These are phyloP conservation scores for Chelmon rostratus DNA, from an alignment of 2,797 vertebrate genomes.

Conservation along the genomic window DNA sequence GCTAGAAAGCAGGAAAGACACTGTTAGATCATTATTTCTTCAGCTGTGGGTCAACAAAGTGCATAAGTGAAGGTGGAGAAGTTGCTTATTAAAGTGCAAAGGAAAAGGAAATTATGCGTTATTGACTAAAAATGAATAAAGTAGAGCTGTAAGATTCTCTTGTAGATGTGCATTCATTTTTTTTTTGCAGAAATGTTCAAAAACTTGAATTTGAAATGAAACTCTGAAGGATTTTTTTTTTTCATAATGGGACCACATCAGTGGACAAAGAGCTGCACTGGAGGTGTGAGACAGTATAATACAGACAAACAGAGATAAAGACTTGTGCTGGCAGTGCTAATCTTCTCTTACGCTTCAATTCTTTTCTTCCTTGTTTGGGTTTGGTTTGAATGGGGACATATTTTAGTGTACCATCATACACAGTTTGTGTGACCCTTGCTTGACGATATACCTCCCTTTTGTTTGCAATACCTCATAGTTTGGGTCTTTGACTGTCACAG, in stretches of 20 bases:
- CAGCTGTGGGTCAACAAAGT: background rate
- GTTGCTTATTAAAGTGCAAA: background rate
- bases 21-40: background rate
- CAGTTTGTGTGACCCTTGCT: slow-evolving; percentile 12
- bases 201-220: background rate
- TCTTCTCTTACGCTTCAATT: background rate
- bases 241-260: background rate
- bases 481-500: slow-evolving; percentile 88
- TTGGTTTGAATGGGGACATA: slow-evolving; percentile 19
- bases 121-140: background rate
- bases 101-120: background rate
- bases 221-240: background rate
- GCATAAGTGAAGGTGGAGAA: background rate
- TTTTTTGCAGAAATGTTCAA: background rate
- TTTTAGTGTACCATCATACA: background rate
- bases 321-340: background rate
- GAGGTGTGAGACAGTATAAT: background rate
- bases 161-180: background rate
- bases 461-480: slow-evolving; percentile 85
- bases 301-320: background rate
- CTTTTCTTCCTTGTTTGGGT: slow-evolving; percentile 8
- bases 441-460: slow-evolving; percentile 6
- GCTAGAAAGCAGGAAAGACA: slow-evolving; percentile 71
- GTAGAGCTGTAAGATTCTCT: background rate
- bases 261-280: background rate